Evolutionary conservation across 2,888 invertebrate genomes (phyloP).

Genomic region (Apamea monoglypha): DNA sequence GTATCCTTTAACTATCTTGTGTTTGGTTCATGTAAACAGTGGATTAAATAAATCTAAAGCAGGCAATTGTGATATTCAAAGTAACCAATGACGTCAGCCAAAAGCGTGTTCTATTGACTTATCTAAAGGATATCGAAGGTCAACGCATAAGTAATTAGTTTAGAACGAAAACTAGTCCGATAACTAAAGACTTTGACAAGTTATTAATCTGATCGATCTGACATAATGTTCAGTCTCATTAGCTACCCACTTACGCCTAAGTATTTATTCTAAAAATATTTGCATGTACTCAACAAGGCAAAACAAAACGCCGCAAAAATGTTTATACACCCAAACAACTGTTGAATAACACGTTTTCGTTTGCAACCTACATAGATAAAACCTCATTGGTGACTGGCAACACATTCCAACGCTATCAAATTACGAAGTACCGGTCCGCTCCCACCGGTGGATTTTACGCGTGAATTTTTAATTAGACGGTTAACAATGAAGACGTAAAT

Average conservation of each 20-base stretch:
- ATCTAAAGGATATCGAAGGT: slow-evolving; percentile 66
- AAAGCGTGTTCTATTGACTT: slow-evolving; percentile 52
- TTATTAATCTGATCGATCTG: slow-evolving; percentile 43
- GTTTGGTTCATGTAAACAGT: slow-evolving; percentile 63
- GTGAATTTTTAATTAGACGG: slow-evolving; percentile 76
- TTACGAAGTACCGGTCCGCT: slow-evolving; percentile 75
- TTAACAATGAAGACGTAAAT: slow-evolving; percentile 75
- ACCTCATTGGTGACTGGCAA: slow-evolving; percentile 75
- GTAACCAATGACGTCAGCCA: slow-evolving; percentile 57
- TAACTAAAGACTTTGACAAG: slow-evolving; percentile 35
- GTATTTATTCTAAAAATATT: slow-evolving; percentile 37
- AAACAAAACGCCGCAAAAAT: slow-evolving; percentile 62
- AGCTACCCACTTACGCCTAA: slow-evolving; percentile 42
- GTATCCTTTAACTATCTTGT: slow-evolving; percentile 53
- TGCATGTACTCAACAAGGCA: slow-evolving; percentile 36
- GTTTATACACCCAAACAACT: slow-evolving; percentile 70
- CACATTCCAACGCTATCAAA: slow-evolving; percentile 79
- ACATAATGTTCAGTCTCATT: slow-evolving; percentile 39
- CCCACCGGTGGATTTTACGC: slow-evolving; percentile 68
- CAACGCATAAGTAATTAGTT: slow-evolving; percentile 50
- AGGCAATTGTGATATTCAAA: slow-evolving; percentile 45
- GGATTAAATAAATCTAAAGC: slow-evolving; percentile 65
- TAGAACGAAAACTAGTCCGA: slow-evolving; percentile 29
- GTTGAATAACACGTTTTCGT: slow-evolving; percentile 78
- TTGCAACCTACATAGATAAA: slow-evolving; percentile 82